phyloP scores from a whole-genome alignment of 2,888 invertebrate genomes.

The Epiblema foenella region DNA sequence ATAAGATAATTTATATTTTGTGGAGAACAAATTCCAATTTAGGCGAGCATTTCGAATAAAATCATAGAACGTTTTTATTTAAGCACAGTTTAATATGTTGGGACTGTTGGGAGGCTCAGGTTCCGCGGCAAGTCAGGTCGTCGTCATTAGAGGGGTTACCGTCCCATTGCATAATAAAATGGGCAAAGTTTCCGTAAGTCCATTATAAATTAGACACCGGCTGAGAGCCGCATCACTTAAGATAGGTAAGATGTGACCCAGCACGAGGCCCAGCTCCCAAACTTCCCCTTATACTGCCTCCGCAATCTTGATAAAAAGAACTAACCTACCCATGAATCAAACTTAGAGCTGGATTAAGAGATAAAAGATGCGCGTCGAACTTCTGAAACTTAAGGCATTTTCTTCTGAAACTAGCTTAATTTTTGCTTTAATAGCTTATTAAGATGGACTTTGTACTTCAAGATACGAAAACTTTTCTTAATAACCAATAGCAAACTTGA shows the following conservation, averaged over 20 bases:
- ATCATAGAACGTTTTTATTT: constrained; percentile 51
- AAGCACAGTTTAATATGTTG: constrained; percentile 76
- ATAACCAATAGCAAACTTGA: constrained; percentile 42
- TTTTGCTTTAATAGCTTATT: constrained; percentile 48
- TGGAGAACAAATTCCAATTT: constrained; percentile 34
- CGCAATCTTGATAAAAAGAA: constrained; percentile 83
- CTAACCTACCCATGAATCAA: constrained; percentile 75
- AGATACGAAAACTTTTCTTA: constrained; percentile 43
- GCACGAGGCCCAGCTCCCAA: constrained; percentile 77
- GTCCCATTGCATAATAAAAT: constrained; percentile 85
- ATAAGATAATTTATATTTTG: no score
- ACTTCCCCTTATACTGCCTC: constrained; percentile 77
- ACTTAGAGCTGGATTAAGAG: constrained; percentile 75
- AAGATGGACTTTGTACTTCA: constrained; percentile 50
- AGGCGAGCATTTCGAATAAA: constrained; percentile 63
- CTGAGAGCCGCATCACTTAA: constrained; percentile 83
- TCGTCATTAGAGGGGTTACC: constrained; percentile 83
- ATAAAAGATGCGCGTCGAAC: constrained; percentile 66
- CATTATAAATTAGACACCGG: constrained; percentile 85
- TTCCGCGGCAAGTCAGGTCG: constrained; percentile 77
- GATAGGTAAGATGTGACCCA: constrained; percentile 84
- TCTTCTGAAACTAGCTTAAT: constrained; percentile 50
- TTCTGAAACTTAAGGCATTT: constrained; percentile 59
- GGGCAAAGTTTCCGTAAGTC: constrained; percentile 84
- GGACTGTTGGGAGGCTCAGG: constrained; percentile 72